Conservation (phyloP, 1,140 invertebrate genomes). For the Anastatus disparis region DNA sequence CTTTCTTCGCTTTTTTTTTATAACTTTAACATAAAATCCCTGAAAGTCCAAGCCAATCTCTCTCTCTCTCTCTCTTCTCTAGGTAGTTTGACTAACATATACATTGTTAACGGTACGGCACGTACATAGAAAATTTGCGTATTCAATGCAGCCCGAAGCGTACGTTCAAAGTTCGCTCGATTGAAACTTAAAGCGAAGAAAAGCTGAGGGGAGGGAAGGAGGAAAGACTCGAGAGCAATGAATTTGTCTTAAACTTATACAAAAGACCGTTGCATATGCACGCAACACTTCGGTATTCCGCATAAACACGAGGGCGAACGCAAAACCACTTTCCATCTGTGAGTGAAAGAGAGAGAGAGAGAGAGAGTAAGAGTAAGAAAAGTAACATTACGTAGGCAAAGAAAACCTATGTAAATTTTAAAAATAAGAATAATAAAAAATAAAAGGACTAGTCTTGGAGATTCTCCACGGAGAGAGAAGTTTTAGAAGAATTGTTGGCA, state of each 20-base stretch:
- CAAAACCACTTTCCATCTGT: slow-evolving; percentile 6
- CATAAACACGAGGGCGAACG: slow-evolving; percentile 1
- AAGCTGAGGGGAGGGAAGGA: no score
- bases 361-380: slow-evolving; percentile 1
- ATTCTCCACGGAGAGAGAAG: not conserved
- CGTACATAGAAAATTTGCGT: slow-evolving; percentile 19
- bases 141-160: not conserved
- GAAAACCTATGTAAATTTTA: slow-evolving; percentile 30
- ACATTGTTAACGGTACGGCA: not conserved
- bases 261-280: not conserved
- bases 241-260: not conserved
- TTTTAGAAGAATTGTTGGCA: no score
- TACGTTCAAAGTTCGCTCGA: slow-evolving; percentile 22
- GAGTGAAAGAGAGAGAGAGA: no score
- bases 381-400: slow-evolving; percentile 15
- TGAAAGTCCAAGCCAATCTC: not conserved
- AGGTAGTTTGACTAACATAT: no score
- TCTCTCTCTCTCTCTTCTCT: slow-evolving; percentile 1
- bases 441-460: no score
- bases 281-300: slow-evolving; percentile 12
- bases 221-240: slow-evolving; percentile 7
- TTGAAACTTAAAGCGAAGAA: slow-evolving; percentile 24
- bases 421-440: no score
- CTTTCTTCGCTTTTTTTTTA: no score
- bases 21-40: no score